Conservation (phyloP, 2,888 invertebrate genomes). For the Ophion ellenae region DNA sequence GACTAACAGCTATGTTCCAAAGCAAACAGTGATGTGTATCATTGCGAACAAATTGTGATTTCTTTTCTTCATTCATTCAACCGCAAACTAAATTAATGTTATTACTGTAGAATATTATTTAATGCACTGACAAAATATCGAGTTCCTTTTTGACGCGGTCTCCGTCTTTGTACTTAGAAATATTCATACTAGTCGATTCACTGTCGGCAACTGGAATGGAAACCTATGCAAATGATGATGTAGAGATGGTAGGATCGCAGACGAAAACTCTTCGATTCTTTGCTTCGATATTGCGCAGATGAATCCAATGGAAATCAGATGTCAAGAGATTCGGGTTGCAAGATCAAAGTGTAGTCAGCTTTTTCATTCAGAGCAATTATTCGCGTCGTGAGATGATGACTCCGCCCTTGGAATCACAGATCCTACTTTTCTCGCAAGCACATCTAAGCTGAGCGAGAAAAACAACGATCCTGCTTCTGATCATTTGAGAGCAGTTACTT, state of each 20-base stretch:
- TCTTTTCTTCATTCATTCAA: no score
- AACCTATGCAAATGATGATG: not conserved
- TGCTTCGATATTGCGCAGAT: not conserved
- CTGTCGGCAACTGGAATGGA: not conserved
- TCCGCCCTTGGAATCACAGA: no score
- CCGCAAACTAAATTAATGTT: no score
- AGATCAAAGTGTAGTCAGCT: not conserved
- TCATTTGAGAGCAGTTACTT: not conserved
- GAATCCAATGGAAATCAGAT: not conserved
- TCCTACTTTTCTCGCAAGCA: no score
- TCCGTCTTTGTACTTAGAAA: not conserved
- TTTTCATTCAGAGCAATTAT: not conserved
- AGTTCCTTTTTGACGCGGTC: not conserved
- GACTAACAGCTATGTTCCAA: no score
- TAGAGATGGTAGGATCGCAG: not conserved
- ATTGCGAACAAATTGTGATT: no score
- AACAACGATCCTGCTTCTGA: not conserved
- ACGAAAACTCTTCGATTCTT: not conserved
- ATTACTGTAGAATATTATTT: no score
- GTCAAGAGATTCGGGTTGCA: not conserved
- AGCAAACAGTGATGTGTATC: no score
- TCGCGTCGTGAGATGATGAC: not conserved
- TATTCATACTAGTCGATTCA: not conserved
- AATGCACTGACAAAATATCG: not conserved
- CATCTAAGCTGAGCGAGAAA: not conserved